phyloP scores from a whole-genome alignment of 2,797 vertebrate species.

The Nothura maculosa region DNA sequence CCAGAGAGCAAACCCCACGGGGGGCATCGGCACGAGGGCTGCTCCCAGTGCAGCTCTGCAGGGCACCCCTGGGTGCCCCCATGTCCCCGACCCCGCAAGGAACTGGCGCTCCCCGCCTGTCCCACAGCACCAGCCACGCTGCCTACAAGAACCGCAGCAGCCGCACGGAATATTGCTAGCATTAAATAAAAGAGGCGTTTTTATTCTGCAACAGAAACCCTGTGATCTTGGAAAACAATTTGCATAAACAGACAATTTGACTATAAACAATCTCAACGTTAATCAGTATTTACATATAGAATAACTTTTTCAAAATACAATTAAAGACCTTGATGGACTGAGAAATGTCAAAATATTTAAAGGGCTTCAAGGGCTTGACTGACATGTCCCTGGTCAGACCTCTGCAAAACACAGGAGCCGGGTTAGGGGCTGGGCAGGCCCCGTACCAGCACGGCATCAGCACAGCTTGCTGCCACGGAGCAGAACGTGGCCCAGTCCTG shows the following conservation, averaged over 20 bases:
- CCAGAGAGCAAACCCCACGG: neutral
- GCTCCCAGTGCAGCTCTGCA: neutral
- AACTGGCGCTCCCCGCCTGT: neutral
- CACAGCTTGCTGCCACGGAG: neutral
- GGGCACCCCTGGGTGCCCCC: too few relatives aligned
- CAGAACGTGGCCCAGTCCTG: neutral
- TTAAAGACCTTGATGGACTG: slow-evolving; percentile 81
- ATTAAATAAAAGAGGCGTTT: slow-evolving; percentile 79
- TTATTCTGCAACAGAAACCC: slow-evolving; percentile 74
- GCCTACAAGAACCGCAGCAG: slow-evolving; percentile 46
- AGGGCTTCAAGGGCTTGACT: slow-evolving; percentile 73
- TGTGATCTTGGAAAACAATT: slow-evolving; percentile 79
- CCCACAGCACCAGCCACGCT: neutral
- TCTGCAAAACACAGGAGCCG: neutral
- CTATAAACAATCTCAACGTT: slow-evolving; percentile 83
- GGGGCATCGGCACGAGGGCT: too few relatives aligned
- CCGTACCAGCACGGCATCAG: too few relatives aligned
- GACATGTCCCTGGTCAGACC: slow-evolving; percentile 51
- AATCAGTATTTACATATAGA: slow-evolving; percentile 85
- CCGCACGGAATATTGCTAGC: slow-evolving; percentile 61
- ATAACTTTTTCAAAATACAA: slow-evolving; percentile 83
- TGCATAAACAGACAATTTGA: slow-evolving; percentile 85
- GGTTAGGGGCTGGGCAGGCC: too few relatives aligned
- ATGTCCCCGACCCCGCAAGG: too few relatives aligned
- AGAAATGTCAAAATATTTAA: slow-evolving; percentile 81